A percentile compares a stretch with the other conserved stretches of the same genome.
Conservation (phyloP, 2,113 vertebrate species). For the Nothobranchius furzeri region DNA sequence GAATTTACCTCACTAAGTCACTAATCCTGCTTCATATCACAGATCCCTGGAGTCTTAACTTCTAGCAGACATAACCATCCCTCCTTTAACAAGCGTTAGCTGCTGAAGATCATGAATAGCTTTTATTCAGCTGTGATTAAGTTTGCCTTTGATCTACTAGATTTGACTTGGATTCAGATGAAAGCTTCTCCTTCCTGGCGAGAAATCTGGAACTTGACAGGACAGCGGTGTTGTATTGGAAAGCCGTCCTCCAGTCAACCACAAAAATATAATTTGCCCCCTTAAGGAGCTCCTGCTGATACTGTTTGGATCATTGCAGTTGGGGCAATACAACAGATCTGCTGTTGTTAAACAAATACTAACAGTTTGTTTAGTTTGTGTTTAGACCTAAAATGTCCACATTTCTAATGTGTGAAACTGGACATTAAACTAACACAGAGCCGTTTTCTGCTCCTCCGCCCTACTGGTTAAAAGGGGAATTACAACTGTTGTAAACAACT, state of each 20-base stretch:
- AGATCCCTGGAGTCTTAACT: constrained; percentile 9
- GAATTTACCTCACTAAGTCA: neutral
- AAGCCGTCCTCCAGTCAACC: constrained; percentile 30
- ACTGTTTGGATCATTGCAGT: constrained; percentile 30
- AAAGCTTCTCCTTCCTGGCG: constrained; percentile 44
- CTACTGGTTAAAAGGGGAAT: too few species aligned
- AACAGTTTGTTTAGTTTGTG: too few species aligned
- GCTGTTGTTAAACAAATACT: too few species aligned
- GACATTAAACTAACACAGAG: too few species aligned
- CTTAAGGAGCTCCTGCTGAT: constrained; percentile 26
- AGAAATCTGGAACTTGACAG: constrained; percentile 45
- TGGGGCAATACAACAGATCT: constrained; percentile 12
- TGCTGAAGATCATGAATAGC: constrained; percentile 21
- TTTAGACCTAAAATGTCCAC: too few species aligned
- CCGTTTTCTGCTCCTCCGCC: too few species aligned
- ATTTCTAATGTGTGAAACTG: too few species aligned
- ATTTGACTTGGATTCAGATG: constrained; percentile 47
- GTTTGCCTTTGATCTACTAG: constrained; percentile 57
- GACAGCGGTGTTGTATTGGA: constrained; percentile 24
- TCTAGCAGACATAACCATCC: constrained; percentile 15
- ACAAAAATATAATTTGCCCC: constrained; percentile 54
- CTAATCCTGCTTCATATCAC: neutral
- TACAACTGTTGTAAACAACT: too few species aligned
- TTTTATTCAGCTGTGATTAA: constrained; percentile 42
- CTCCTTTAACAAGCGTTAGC: constrained; percentile 9